Evolutionary conservation across 2,888 invertebrate species (phyloP).

Genomic region (Uropetala carovei): DNA sequence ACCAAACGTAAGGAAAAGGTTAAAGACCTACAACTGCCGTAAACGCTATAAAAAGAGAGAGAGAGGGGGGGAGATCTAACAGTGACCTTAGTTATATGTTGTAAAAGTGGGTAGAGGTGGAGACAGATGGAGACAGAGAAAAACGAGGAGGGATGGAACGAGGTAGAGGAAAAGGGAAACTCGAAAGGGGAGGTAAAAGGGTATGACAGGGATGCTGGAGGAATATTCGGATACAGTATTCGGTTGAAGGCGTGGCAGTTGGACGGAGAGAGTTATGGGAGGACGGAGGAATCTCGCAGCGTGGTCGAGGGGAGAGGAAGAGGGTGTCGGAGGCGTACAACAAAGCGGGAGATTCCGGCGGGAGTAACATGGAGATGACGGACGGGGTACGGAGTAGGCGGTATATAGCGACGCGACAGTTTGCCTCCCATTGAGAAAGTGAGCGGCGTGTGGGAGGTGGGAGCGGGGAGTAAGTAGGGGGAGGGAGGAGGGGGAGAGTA

Average conservation of each 20-base stretch:
- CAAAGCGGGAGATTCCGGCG: neutral
- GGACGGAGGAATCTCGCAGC: neutral
- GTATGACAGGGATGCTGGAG: neutral
- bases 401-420: neutral
- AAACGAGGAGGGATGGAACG: neutral
- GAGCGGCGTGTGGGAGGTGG: neutral
- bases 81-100: neutral
- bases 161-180: too few relatives aligned
- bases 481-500: neutral
- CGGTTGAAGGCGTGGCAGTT: neutral
- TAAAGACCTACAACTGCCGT: neutral
- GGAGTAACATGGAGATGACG: neutral
- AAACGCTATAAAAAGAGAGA: neutral
- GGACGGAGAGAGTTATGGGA: slow-evolving; percentile 9
- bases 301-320: neutral
- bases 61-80: neutral
- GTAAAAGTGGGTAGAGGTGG: neutral
- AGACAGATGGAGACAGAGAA: neutral
- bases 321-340: neutral
- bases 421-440: neutral
- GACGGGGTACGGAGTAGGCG: neutral
- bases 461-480: neutral
- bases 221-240: neutral
- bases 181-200: neutral
- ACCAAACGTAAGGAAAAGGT: neutral